A percentile compares a stretch with the other conserved stretches of the same genome.
Conservation (phyloP, 2,888 invertebrate species). For the Ptychoptera albimana region DNA sequence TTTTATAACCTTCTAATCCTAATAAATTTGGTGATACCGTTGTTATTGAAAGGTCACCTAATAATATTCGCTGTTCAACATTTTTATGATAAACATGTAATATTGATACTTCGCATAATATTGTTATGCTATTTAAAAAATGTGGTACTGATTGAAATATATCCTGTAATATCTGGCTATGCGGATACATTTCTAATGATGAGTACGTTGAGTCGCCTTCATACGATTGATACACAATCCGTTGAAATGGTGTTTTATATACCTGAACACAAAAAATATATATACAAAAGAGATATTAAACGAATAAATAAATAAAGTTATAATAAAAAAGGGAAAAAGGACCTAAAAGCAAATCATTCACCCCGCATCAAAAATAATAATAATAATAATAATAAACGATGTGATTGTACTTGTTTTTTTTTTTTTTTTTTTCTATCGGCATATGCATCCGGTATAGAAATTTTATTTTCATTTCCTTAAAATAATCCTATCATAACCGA, state of each 20-base stretch:
- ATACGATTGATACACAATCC: conserved; percentile 25
- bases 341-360: no score
- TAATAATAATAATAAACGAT: no score
- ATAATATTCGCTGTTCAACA: conserved; percentile 25
- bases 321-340: neutral
- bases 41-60: conserved; percentile 25
- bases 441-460: no score
- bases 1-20: conserved; percentile 28
- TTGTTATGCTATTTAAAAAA: conserved; percentile 25
- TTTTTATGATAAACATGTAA: conserved; percentile 30
- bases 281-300: neutral
- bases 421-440: no score
- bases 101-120: conserved; percentile 29
- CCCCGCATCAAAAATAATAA: no score
- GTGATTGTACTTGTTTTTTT: no score
- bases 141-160: conserved; percentile 28
- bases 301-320: neutral
- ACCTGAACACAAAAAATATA: conserved; percentile 17
- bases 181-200: conserved; percentile 28
- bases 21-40: conserved; percentile 29
- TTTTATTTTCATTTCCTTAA: no score
- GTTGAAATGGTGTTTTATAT: conserved; percentile 28
- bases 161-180: conserved; percentile 28
- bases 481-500: no score
- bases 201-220: conserved; percentile 28